phyloP scores from a whole-genome alignment of 2,797 vertebrate species.

The Gobionotothen gibberifrons region DNA sequence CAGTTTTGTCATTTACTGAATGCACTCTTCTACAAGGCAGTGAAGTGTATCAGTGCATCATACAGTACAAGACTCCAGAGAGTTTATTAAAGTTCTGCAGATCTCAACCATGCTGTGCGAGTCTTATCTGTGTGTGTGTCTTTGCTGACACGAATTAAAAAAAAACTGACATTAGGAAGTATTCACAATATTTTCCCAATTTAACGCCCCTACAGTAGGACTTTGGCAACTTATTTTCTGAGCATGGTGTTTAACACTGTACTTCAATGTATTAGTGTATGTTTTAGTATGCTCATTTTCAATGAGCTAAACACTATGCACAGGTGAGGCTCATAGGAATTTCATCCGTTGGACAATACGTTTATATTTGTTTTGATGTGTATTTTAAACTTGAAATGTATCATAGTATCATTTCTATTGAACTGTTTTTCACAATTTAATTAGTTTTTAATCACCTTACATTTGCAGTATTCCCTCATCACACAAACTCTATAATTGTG shows the following conservation, averaged over 20 bases:
- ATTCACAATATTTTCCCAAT: neutral
- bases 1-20: conserved; percentile 23
- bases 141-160: neutral
- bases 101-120: conserved; percentile 3
- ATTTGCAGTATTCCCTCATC: neutral
- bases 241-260: no score
- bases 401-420: neutral
- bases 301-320: neutral
- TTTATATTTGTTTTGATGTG: no score
- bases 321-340: neutral
- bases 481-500: no score
- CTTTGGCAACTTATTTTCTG: neutral
- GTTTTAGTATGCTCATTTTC: neutral
- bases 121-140: neutral
- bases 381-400: no score
- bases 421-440: neutral
- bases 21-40: neutral
- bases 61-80: conserved; percentile 13
- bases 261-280: neutral
- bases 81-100: conserved; percentile 11
- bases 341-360: no score
- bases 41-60: conserved; percentile 21
- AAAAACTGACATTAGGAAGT: neutral
- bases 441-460: neutral
- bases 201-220: neutral